Conservation (phyloP, 2,113 vertebrate genomes). For the Sakesphorus luctuosus region DNA sequence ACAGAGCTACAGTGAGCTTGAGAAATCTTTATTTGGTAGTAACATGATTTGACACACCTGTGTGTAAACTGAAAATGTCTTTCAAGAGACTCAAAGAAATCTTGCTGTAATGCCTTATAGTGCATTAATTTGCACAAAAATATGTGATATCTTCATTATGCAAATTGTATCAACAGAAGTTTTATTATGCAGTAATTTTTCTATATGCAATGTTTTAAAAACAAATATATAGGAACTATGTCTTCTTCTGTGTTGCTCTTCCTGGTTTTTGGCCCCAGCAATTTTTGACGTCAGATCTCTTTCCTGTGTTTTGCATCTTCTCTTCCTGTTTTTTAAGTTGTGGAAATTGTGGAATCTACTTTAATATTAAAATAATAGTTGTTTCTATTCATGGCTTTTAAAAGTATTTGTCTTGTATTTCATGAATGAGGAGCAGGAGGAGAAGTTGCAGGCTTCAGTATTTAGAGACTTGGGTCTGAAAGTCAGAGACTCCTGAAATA, state of each 20-base stretch:
- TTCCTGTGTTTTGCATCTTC: background rate
- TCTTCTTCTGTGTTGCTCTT: background rate
- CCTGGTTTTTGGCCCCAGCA: background rate
- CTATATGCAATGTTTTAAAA: background rate
- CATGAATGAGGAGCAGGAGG: background rate
- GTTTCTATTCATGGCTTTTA: background rate
- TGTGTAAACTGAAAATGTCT: background rate
- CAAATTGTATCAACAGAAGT: background rate
- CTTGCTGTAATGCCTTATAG: background rate
- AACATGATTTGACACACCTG: background rate
- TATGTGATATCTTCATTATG: background rate
- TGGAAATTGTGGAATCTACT: background rate
- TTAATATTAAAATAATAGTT: background rate
- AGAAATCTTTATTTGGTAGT: background rate
- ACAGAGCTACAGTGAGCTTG: background rate
- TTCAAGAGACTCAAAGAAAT: background rate
- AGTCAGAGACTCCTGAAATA: background rate
- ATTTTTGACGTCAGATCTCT: background rate
- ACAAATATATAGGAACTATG: background rate
- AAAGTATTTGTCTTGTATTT: background rate
- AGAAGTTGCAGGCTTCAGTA: background rate
- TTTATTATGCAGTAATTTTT: background rate
- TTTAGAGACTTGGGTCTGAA: background rate
- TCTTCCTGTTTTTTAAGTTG: background rate
- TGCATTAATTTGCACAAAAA: background rate